These are phyloP conservation scores for Drosophila trapezifrons DNA, from an alignment of 1,140 invertebrate genomes.

Conservation along the genomic window DNA sequence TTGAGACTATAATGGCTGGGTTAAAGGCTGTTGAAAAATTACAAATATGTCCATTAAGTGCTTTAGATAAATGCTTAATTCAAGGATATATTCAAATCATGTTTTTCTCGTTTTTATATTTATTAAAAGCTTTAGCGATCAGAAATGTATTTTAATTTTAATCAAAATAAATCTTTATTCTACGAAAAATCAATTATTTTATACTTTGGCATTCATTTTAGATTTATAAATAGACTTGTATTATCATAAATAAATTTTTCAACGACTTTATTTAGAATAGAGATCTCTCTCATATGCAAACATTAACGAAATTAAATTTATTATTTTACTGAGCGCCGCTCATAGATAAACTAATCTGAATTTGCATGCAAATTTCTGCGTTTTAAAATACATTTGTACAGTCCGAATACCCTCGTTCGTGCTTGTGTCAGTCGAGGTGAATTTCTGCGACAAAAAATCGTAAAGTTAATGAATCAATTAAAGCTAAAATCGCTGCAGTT, in stretches of 20 bases:
- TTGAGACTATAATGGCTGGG: too few relatives aligned
- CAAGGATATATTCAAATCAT: too few relatives aligned
- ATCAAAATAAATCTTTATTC: too few relatives aligned
- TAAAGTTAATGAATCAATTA: constrained; percentile 47
- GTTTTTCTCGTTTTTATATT: too few relatives aligned
- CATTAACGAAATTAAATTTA: constrained; percentile 10
- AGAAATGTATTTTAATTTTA: too few relatives aligned
- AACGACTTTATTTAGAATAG: neutral
- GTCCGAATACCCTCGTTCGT: neutral
- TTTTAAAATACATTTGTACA: neutral
- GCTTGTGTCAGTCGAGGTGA: neutral
- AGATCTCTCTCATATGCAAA: constrained; percentile 4
- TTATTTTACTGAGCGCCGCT: constrained; percentile 14
- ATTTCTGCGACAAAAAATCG: constrained; percentile 30
- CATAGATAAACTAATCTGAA: constrained; percentile 24
- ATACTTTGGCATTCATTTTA: neutral
- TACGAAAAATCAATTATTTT: too few relatives aligned
- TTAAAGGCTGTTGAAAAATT: too few relatives aligned
- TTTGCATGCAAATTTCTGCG: constrained; percentile 28
- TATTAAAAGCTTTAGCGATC: too few relatives aligned
- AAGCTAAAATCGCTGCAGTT: constrained; percentile 1
- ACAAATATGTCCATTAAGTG: too few relatives aligned
- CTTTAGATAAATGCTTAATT: too few relatives aligned
- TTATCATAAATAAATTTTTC: neutral
- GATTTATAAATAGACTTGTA: neutral